Base-by-base conservation (phyloP, 1,140 invertebrate genomes). In the Drosophila asahinai region DNA sequence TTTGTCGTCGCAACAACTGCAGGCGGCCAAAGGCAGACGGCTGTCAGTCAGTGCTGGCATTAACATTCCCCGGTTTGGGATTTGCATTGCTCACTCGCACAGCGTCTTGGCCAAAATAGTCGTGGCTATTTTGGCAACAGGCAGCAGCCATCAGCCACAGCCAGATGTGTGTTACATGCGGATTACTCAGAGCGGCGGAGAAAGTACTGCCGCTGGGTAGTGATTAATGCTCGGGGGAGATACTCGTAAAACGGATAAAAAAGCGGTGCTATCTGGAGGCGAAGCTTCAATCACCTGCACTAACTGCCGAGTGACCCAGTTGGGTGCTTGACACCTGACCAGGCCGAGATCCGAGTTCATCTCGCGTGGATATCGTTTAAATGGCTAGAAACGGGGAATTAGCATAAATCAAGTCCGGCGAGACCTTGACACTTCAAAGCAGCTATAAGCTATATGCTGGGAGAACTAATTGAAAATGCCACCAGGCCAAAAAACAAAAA, bases 401-500 rank as follows among this genome's bases (percentile, higher is more conserved):
- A 79, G 75, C 76, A 79, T 79, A 79, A 79, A 79, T 79, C 76
- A 79, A 63, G 65, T 62, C 52, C 19, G 60, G 52, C 47, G 25
- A 54, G 75, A 83, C 73, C 83, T 86, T 86, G 83, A 65, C 66
- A 77, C 68, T 82, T 71, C 49, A 38, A 42, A 58, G 49, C 38
- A 14, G 42, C 61, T 67, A 30, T 33, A 33, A 11, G 48, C 14
- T 54, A 38, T 33, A 30, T 11, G 54, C 54, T 25, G 5, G 14
- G 73, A 67, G 57, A 78, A 78, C 74, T 81, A 86, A 86, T 86
- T 84, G 81, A 84, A 81, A 80, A 80, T 64, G 76, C 75, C 75
- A 78, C 12, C 43, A 64, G 66, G 40, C 52, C 42, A 54, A 43
- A 68, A 60, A 38, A 27, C 30, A 19, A n/a, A 27, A 40, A 22